A percentile compares a stretch with the other conserved stretches of the same genome.
These are phyloP conservation scores for Tiliqua scincoides DNA, from an alignment of 2,113 vertebrate genomes.

Conservation along the genomic window DNA sequence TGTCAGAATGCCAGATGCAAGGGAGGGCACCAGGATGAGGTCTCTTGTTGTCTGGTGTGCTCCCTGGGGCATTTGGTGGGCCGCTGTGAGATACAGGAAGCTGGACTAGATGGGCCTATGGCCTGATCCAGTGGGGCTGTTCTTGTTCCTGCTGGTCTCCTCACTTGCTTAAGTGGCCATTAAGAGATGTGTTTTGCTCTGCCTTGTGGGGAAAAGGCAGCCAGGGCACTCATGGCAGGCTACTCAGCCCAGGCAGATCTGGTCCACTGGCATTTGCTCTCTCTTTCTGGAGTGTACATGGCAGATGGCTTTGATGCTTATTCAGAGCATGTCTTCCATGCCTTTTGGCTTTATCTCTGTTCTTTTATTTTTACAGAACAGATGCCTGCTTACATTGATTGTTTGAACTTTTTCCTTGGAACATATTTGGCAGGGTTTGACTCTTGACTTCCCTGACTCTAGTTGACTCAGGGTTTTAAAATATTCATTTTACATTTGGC, in stretches of 20 bases:
- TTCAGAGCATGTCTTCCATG: neutral
- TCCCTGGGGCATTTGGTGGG: too few relatives aligned
- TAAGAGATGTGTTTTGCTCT: too few relatives aligned
- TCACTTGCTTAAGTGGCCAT: neutral
- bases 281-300: neutral
- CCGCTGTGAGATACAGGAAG: too few relatives aligned
- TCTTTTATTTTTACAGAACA: neutral
- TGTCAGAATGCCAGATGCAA: too few relatives aligned
- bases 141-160: neutral
- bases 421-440: neutral
- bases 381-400: neutral
- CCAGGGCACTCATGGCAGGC: too few relatives aligned
- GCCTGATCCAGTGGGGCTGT: too few relatives aligned
- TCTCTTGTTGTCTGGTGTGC: too few relatives aligned
- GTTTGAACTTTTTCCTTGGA: neutral
- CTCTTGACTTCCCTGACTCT: neutral
- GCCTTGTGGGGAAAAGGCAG: too few relatives aligned
- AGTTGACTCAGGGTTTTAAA: neutral
- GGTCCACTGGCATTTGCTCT: neutral
- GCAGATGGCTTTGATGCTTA: neutral
- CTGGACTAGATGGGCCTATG: too few relatives aligned
- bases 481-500: neutral
- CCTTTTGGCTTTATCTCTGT: neutral
- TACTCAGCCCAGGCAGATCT: too few relatives aligned
- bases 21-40: too few relatives aligned